Evolutionary conservation across 2,797 vertebrate species (phyloP), one percentile per base, ranked within the genome.

Genomic region (Gymnoscopelus microlampas): DNA sequence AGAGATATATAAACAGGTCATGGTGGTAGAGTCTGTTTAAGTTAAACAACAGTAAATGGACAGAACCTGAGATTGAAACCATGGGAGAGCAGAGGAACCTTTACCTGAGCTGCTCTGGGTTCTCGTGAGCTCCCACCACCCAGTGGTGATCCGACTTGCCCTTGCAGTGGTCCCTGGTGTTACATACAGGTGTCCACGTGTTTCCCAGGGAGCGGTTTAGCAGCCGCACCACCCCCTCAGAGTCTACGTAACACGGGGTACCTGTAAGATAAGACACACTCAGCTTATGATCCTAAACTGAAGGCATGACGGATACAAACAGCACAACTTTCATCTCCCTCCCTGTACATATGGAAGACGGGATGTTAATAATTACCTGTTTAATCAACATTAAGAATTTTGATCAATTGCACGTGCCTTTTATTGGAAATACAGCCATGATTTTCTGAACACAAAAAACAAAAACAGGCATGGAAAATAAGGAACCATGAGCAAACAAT

Each of bases 71-170:
- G 8, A 39, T 2, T 6, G 19, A 9, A 53, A 14, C 23, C n/a
- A 19, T 12, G 5, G 24, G 11, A 13, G 15, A 14, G 68, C 9
- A 2, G 3, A 6, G 50, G 11, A 6, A 53, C 35, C 90, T 50
- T 79, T 63, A 99, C 98, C 98, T 95, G 87, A 99, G 94, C 84
- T 99, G 98, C 84, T 98, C 96, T 6, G 97, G 96, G 63, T 95
- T 95, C 87, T 99, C 97, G 19, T 97, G 96, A 23, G 98, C 78
- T 4, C 97, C 97, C 8, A 99, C 95, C 14, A 99, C 94, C 98
- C 98, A 99, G 14, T 95, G 98, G 82, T 98, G 95, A 80, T 99
- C 96, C 0, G 96, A 97, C 75, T 94, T 96, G 68, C 96, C 96
- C 82, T 97, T 99, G 87, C 96, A 98, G 64, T 95, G 94, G 6